These are phyloP conservation scores for Axinella damicornis DNA, from an alignment of 37 sponge, comb jelly and placozoan species.

Conservation along the genomic window DNA sequence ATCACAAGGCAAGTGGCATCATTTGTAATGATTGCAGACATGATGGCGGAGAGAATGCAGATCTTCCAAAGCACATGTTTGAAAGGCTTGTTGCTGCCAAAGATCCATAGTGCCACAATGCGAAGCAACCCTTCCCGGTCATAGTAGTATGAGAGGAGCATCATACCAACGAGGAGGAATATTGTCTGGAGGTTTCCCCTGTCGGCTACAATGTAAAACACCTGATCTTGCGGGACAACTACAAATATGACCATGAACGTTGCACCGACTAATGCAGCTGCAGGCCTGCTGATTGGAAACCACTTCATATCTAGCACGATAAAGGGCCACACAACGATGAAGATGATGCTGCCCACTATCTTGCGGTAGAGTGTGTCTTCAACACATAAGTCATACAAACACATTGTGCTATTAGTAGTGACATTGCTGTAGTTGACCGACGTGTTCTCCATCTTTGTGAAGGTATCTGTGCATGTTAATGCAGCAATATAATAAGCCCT, in stretches of 20 bases:
- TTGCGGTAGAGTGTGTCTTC: slow-evolving; percentile 44
- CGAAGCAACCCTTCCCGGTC: slow-evolving; percentile 82
- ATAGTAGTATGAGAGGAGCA: slow-evolving; percentile 84
- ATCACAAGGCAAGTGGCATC: slow-evolving; percentile 81
- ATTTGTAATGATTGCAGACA: slow-evolving; percentile 90
- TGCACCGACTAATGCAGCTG: slow-evolving; percentile 77
- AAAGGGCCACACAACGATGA: slow-evolving; percentile 85
- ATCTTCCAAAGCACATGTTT: slow-evolving; percentile 76
- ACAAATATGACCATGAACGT: slow-evolving; percentile 77
- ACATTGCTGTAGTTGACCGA: not conserved
- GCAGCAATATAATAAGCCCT: no score
- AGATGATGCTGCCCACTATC: slow-evolving; percentile 70
- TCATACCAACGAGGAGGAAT: slow-evolving; percentile 87
- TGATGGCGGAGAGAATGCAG: slow-evolving; percentile 70
- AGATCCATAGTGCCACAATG: slow-evolving; percentile 58
- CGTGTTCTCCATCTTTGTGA: not conserved
- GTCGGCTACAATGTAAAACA: slow-evolving; percentile 57
- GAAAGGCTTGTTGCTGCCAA: slow-evolving; percentile 68
- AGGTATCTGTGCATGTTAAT: not conserved
- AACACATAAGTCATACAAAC: no score
- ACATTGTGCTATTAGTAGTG: not conserved
- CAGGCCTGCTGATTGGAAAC: slow-evolving; percentile 80
- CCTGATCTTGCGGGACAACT: slow-evolving; percentile 74
- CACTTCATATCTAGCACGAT: slow-evolving; percentile 83
- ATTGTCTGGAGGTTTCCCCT: slow-evolving; percentile 75